Conservation (phyloP, 2,888 invertebrate genomes). For the Macrophya alboannulata region DNA sequence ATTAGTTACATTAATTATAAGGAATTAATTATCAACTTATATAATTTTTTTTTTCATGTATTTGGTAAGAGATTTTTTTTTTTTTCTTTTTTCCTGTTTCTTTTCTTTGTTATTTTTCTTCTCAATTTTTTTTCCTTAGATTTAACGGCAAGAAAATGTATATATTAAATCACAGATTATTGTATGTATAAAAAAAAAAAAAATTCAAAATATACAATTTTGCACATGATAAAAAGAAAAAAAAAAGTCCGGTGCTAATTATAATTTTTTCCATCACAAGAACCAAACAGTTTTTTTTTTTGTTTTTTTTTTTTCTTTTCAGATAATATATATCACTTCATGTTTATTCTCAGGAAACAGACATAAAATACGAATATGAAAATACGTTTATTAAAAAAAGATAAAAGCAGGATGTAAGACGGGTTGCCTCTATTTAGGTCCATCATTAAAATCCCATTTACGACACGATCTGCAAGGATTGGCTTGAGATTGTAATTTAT, state of each 20-base stretch:
- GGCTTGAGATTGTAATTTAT: too few relatives aligned
- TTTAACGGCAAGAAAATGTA: constrained; percentile 48
- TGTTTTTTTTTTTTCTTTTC: not conserved
- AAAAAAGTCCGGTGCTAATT: constrained; percentile 12
- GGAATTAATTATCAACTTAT: constrained; percentile 44
- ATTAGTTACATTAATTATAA: constrained; percentile 27
- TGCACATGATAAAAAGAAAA: constrained; percentile 66
- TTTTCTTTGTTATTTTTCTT: not conserved
- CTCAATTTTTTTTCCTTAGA: not conserved
- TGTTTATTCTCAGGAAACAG: too few relatives aligned
- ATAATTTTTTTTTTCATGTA: constrained; percentile 13
- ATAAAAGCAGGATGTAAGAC: not conserved
- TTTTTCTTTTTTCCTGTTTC: not conserved
- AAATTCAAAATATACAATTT: constrained; percentile 71
- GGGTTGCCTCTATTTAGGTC: not conserved
- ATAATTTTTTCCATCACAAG: not conserved
- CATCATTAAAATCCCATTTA: not conserved
- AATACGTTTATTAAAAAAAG: not conserved
- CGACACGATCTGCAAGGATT: too few relatives aligned
- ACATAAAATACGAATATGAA: not conserved
- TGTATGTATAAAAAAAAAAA: constrained; percentile 63
- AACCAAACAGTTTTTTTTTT: not conserved
- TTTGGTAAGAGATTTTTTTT: constrained; percentile 3
- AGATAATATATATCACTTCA: too few relatives aligned
- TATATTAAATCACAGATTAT: constrained; percentile 69